Evolutionary conservation across 2,797 vertebrate species (phyloP), one percentile per base, ranked within the genome.

Genomic region (Australoheros facetus): DNA sequence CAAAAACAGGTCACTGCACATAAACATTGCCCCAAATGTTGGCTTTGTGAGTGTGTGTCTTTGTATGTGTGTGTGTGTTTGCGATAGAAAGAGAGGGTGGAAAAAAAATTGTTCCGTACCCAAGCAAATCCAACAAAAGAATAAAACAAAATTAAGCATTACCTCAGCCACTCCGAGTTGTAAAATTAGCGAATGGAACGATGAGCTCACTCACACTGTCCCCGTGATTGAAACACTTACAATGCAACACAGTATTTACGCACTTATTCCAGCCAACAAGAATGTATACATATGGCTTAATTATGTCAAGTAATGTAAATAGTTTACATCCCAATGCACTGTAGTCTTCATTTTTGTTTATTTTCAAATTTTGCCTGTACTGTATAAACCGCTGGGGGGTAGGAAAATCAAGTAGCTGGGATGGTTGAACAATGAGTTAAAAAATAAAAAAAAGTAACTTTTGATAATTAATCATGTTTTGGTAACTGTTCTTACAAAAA

Each of bases 181-280:
- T 88, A 77, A 89, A 89, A 78, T 86, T 84, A 89, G 78, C 62
- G 2, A 91, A 89, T 87, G 89, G 88, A 93, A 89, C 66, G 30
- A 86, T 92, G 91, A 93, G 62, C 87, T 92, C 91, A 90, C 60
- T 75, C 84, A 26, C 74, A 77, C 69, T 26, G 32, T 13, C 56
- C 71, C 55, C 23, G 59, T 62, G 45, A 83, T 83, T 82, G 75
- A 13, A 71, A 71, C 76, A 51, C 57, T 56, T 56, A 17, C 5
- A 32, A 7, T 6, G 30, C 62, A 19, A 45, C 39, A 12, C 28
- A 73, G 23, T 82, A 17, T 73, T 79, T 75, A 64, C 60, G 56
- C 19, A 32, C 56, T 5, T 51, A 66, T 26, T 10, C 11, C 37
- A 39, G 8, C 19, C 57, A 77, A 53, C 51, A 32, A 53, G 26